phyloP scores from a whole-genome alignment of 2,113 vertebrate species.

The Picathartes gymnocephalus region DNA sequence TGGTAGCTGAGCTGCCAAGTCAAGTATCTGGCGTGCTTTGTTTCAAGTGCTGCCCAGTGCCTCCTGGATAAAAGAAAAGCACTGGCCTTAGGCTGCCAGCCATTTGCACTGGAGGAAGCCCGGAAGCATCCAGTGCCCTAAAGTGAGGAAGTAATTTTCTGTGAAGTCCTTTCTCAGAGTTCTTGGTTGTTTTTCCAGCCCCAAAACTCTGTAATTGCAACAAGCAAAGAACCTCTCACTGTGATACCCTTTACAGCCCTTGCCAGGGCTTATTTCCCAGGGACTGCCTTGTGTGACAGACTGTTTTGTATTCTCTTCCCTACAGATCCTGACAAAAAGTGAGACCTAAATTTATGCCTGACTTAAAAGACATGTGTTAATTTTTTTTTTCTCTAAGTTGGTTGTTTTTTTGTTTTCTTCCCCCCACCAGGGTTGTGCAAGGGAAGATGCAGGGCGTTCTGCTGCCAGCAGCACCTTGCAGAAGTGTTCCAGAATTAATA shows the following conservation, averaged over 20 bases:
- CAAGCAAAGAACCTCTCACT: constrained; percentile 3
- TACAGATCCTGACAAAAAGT: not conserved
- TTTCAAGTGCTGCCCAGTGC: not conserved
- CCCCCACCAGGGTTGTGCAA: constrained; percentile 47
- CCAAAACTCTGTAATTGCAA: not conserved
- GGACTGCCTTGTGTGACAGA: not conserved
- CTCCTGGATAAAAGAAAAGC: not conserved
- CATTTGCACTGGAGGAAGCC: not conserved
- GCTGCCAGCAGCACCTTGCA: constrained; percentile 35
- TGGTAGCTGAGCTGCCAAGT: not conserved
- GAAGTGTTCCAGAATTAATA: constrained; percentile 6
- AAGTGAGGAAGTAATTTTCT: not conserved
- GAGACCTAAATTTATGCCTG: not conserved
- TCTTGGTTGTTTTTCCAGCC: not conserved
- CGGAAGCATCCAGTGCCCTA: not conserved
- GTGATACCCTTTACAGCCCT: not conserved
- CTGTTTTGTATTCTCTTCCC: not conserved
- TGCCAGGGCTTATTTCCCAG: constrained; percentile 45
- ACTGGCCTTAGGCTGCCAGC: not conserved
- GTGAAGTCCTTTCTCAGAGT: not conserved
- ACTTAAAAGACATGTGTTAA: not conserved
- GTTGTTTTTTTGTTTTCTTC: not conserved
- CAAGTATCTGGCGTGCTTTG: not conserved
- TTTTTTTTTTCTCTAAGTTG: not conserved
- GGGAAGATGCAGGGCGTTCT: constrained; percentile 5